phyloP scores from a whole-genome alignment of 2,113 vertebrate species.

The Tetraodon nigroviridis region DNA sequence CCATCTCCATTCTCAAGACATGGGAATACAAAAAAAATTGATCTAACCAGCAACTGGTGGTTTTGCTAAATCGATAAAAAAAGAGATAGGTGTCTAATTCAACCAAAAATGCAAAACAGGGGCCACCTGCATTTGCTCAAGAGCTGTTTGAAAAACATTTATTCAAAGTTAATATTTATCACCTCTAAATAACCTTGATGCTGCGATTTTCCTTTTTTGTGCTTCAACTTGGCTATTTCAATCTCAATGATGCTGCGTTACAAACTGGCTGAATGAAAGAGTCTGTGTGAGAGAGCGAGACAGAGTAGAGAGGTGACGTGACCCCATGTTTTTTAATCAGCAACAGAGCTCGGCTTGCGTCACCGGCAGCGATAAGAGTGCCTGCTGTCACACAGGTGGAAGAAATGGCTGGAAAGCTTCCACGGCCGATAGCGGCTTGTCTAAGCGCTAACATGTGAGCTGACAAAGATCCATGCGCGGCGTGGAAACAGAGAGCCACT shows the following conservation, averaged over 20 bases:
- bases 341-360: constrained; percentile 52
- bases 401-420: constrained; percentile 55
- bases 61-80: not conserved
- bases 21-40: too few relatives aligned
- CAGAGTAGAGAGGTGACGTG: constrained; percentile 17
- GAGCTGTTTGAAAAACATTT: constrained; percentile 51
- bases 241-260: constrained; percentile 21
- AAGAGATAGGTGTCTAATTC: not conserved
- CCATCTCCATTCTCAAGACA: too few relatives aligned
- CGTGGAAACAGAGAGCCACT: constrained; percentile 60
- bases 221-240: constrained; percentile 8
- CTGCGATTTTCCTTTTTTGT: constrained; percentile 2
- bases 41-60: too few relatives aligned
- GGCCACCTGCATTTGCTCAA: not conserved
- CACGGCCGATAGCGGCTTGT: constrained; percentile 58
- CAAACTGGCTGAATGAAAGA: constrained; percentile 19
- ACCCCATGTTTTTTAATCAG: constrained; percentile 73
- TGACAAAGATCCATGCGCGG: constrained; percentile 56
- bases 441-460: constrained; percentile 50
- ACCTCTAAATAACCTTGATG: constrained; percentile 45
- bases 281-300: constrained; percentile 5
- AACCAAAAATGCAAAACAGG: not conserved
- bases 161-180: constrained; percentile 43
- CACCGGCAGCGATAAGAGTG: constrained; percentile 64
- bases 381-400: constrained; percentile 63